Conservation (phyloP, 2,888 invertebrate species). For the Troglohyphantes excavatus region DNA sequence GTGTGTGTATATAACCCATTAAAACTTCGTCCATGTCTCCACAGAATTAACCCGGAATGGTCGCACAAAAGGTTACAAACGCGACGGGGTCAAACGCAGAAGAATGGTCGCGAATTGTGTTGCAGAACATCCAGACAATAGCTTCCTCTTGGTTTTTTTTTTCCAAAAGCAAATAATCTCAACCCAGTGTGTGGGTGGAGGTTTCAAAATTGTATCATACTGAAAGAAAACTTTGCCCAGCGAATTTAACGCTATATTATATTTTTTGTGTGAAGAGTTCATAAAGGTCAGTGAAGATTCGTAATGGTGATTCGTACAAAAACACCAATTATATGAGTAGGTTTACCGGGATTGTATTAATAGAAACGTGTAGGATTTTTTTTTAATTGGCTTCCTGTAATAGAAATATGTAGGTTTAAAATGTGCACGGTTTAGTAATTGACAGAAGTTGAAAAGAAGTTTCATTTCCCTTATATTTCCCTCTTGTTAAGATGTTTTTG, state of each 20-base stretch:
- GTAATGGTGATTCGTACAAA: neutral
- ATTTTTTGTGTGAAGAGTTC: neutral
- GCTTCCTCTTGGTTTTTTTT: neutral
- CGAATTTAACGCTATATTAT: neutral
- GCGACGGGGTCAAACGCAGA: neutral
- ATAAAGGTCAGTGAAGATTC: neutral
- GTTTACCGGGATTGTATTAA: neutral
- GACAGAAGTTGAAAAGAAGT: no score
- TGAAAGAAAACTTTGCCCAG: neutral
- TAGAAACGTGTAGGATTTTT: neutral
- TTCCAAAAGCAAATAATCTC: constrained; percentile 1
- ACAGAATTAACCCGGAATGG: neutral
- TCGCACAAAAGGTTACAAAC: neutral
- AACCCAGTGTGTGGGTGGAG: neutral
- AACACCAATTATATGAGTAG: neutral
- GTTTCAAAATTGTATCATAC: neutral
- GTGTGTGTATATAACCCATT: neutral
- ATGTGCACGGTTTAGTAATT: no score
- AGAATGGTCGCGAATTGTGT: neutral
- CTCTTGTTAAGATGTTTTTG: no score
- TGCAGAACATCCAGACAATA: neutral
- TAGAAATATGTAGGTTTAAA: no score
- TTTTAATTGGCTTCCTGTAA: neutral
- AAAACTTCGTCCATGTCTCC: neutral
- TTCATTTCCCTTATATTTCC: no score